These are phyloP conservation scores for Perizoma flavofasciatum DNA, from an alignment of 2,888 invertebrate species.

Conservation along the genomic window DNA sequence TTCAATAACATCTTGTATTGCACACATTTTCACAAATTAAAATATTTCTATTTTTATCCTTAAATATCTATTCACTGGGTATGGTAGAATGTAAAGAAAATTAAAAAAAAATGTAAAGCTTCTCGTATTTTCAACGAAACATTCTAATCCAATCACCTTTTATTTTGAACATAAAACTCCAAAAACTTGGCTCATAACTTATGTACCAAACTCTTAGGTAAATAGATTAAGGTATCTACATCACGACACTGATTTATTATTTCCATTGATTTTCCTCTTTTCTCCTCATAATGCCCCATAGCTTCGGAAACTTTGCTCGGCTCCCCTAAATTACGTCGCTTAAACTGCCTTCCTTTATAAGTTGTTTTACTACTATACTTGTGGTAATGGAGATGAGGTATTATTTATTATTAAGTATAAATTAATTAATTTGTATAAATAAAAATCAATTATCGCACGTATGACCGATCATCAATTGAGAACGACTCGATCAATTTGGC, in stretches of 20 bases:
- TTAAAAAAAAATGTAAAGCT: no score
- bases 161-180: not conserved
- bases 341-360: slow-evolving; percentile 55
- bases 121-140: not conserved
- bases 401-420: not conserved
- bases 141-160: slow-evolving; percentile 13
- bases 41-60: no score
- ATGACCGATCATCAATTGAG: no score
- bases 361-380: not conserved
- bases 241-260: slow-evolving; percentile 58
- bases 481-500: no score
- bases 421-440: no score
- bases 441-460: no score
- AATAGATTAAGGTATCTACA: slow-evolving; percentile 44
- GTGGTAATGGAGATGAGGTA: not conserved
- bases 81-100: no score
- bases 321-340: slow-evolving; percentile 64
- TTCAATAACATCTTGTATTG: no score
- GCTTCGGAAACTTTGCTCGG: slow-evolving; percentile 49
- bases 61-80: no score
- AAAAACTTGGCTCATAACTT: slow-evolving; percentile 57
- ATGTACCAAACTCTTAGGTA: slow-evolving; percentile 56
- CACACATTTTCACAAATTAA: no score
- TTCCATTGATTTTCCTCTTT: slow-evolving; percentile 63
- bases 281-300: slow-evolving; percentile 50